phyloP scores from a whole-genome alignment of 2,113 vertebrate genomes.

The Suricata suricatta region DNA sequence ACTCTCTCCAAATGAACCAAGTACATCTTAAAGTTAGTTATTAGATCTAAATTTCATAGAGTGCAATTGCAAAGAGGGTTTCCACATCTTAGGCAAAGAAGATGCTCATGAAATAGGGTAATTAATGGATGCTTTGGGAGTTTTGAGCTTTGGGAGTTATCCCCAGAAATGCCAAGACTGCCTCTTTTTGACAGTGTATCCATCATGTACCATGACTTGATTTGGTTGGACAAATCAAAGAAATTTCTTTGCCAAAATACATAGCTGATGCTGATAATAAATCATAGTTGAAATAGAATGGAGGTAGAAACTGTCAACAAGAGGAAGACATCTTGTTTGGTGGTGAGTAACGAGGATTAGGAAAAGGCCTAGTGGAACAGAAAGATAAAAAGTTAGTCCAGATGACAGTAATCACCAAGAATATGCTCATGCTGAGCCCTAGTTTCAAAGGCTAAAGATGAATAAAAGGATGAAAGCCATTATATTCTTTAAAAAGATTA shows the following conservation, averaged over 20 bases:
- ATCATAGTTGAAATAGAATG: slow-evolving; percentile 34
- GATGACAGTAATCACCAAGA: slow-evolving; percentile 45
- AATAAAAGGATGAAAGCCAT: not conserved
- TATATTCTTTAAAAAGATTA: slow-evolving; percentile 28
- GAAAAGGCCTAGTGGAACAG: slow-evolving; percentile 40
- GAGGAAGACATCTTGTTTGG: slow-evolving; percentile 34
- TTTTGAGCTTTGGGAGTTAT: not conserved
- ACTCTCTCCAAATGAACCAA: not conserved
- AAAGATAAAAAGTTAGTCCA: slow-evolving; percentile 58
- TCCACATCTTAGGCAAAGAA: not conserved
- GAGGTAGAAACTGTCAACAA: slow-evolving; percentile 60
- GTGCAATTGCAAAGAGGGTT: not conserved
- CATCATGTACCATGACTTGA: not conserved
- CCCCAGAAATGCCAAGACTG: not conserved
- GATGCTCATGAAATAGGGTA: not conserved
- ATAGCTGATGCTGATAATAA: slow-evolving; percentile 13
- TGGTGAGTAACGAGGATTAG: slow-evolving; percentile 52
- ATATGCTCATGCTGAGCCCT: not conserved
- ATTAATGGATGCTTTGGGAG: not conserved
- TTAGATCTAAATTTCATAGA: not conserved
- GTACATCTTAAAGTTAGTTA: not conserved
- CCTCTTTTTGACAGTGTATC: not conserved
- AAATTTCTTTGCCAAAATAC: not conserved
- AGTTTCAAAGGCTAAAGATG: slow-evolving; percentile 30
- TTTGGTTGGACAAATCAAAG: slow-evolving; percentile 51